These are phyloP conservation scores for Ruditapes philippinarum DNA, from an alignment of 1,140 invertebrate genomes.

Conservation along the genomic window DNA sequence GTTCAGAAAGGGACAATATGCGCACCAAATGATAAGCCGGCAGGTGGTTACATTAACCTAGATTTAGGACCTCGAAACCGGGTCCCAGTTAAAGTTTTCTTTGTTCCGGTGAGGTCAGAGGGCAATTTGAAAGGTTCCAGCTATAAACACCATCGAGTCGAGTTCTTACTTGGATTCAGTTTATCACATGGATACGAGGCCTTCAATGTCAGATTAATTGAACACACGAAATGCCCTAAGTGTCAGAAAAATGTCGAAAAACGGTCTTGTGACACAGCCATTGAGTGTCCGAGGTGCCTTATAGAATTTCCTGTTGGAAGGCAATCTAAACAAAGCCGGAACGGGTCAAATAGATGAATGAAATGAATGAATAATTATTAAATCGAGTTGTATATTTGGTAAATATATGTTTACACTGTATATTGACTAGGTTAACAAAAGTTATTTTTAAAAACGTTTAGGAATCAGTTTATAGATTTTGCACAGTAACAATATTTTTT, in stretches of 20 bases:
- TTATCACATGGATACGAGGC: slow-evolving; percentile 72
- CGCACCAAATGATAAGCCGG: slow-evolving; percentile 60
- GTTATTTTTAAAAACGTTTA: too few species aligned
- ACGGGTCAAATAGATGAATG: background rate
- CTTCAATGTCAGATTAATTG: slow-evolving; percentile 66
- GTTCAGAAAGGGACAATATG: slow-evolving; percentile 72
- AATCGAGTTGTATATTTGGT: too few species aligned
- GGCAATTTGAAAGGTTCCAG: slow-evolving; percentile 53
- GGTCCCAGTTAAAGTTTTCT: slow-evolving; percentile 68
- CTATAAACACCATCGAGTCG: slow-evolving; percentile 61
- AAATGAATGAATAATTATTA: background rate
- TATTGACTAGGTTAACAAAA: too few species aligned
- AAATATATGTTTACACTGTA: too few species aligned
- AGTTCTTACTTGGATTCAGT: slow-evolving; percentile 72
- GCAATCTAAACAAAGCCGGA: background rate
- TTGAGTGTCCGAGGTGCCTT: background rate
- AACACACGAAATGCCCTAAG: slow-evolving; percentile 32
- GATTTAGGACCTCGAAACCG: slow-evolving; percentile 58
- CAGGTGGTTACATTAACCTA: slow-evolving; percentile 64
- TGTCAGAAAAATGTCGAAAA: slow-evolving; percentile 36
- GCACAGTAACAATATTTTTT: too few species aligned
- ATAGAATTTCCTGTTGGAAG: background rate
- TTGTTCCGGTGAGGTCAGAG: slow-evolving; percentile 59
- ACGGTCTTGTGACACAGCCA: background rate
- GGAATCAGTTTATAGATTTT: too few species aligned